Conservation (phyloP, 2,797 vertebrate species). For the Characodon lateralis region DNA sequence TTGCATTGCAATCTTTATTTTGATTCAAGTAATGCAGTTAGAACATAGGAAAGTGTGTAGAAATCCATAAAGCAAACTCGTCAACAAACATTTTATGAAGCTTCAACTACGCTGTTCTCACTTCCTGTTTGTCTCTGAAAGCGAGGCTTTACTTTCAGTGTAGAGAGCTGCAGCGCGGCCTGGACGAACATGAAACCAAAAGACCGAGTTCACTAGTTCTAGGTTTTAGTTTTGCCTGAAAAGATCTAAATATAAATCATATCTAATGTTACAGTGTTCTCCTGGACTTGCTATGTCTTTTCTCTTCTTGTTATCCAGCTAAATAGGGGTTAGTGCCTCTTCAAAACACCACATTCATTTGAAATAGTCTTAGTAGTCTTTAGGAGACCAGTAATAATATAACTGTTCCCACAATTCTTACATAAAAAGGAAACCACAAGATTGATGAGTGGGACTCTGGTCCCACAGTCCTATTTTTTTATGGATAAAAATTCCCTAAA, state of each 20-base stretch:
- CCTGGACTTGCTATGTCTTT: background rate
- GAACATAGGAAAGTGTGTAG: background rate
- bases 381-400: background rate
- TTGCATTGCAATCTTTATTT: background rate
- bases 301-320: background rate
- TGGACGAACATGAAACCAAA: background rate
- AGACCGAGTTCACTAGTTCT: background rate
- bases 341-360: background rate
- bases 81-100: conserved; percentile 19
- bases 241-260: background rate
- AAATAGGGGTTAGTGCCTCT: background rate
- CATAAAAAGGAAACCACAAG: conserved; percentile 30
- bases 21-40: background rate
- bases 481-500: conserved; percentile 8
- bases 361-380: background rate
- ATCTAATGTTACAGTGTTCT: background rate
- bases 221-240: background rate
- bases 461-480: conserved; percentile 13
- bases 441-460: conserved; percentile 6
- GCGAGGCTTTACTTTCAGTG: conserved; percentile 42
- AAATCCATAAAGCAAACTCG: background rate
- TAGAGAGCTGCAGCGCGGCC: background rate
- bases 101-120: conserved; percentile 35
- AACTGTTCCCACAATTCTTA: conserved; percentile 13
- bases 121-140: conserved; percentile 43